phyloP scores from a whole-genome alignment of 2,888 invertebrate species.

The Brachyptera risi region DNA sequence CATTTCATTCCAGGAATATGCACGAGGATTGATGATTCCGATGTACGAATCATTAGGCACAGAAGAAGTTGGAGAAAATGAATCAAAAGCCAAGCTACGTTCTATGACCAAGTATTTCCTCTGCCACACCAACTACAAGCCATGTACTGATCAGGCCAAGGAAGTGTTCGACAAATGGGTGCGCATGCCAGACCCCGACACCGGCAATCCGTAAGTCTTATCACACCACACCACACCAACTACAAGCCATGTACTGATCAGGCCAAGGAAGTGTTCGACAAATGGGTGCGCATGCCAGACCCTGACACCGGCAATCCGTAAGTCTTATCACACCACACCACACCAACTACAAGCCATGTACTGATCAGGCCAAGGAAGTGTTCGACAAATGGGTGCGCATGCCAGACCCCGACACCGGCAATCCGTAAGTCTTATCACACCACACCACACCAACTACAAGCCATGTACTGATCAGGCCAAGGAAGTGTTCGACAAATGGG shows the following conservation, averaged over 20 bases:
- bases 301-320: slow-evolving; percentile 80
- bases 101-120: slow-evolving; percentile 66
- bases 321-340: too few relatives aligned
- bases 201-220: slow-evolving; percentile 76
- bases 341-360: slow-evolving; percentile 72
- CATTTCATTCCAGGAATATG: slow-evolving; percentile 58
- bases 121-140: slow-evolving; percentile 70
- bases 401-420: slow-evolving; percentile 70
- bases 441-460: slow-evolving; percentile 67
- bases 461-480: slow-evolving; percentile 75
- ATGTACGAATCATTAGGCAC: slow-evolving; percentile 64
- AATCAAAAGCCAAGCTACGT: slow-evolving; percentile 64
- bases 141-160: slow-evolving; percentile 72
- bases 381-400: slow-evolving; percentile 72
- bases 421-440: slow-evolving; percentile 77
- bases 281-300: slow-evolving; percentile 70
- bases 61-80: slow-evolving; percentile 54
- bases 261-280: slow-evolving; percentile 64
- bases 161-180: slow-evolving; percentile 71
- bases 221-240: slow-evolving; percentile 66
- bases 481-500: slow-evolving; percentile 68
- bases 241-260: slow-evolving; percentile 73
- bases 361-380: slow-evolving; percentile 67
- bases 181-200: slow-evolving; percentile 66
- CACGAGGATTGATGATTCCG: slow-evolving; percentile 63